Evolutionary conservation across 64 coral and sea anemone genomes (phyloP).

Genomic region (Acropora tenuis): DNA sequence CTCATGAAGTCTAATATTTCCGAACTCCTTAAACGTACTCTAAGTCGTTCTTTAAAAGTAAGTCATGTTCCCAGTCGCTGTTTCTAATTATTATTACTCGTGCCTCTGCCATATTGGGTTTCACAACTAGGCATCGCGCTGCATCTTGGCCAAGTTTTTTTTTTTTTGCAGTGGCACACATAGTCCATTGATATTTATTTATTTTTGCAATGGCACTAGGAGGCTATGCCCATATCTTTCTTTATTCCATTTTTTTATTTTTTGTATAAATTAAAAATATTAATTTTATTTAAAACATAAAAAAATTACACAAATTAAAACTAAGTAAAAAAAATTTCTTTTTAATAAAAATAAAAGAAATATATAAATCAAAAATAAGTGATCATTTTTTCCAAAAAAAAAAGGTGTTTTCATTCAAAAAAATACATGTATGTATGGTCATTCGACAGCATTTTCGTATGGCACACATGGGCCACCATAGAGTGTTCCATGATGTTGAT

Average conservation of each 20-base stretch:
- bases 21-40: neutral
- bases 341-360: no score
- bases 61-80: slow-evolving; percentile 1
- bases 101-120: neutral
- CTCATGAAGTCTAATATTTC: neutral
- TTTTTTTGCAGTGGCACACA: slow-evolving; percentile 16
- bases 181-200: neutral
- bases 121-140: neutral
- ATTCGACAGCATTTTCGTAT: neutral
- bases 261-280: no score
- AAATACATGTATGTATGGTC: neutral
- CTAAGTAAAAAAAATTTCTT: no score
- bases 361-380: no score
- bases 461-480: neutral
- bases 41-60: slow-evolving; percentile 2
- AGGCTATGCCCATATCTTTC: slow-evolving; percentile 14
- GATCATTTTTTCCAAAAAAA: neutral
- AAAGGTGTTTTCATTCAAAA: neutral
- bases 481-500: no score
- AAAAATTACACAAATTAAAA: no score
- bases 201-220: slow-evolving; percentile 42
- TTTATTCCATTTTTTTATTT: no score
- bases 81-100: neutral
- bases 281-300: neutral
- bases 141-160: neutral